phyloP scores from a whole-genome alignment of 2,113 vertebrate genomes.

The Indicator maculatus region DNA sequence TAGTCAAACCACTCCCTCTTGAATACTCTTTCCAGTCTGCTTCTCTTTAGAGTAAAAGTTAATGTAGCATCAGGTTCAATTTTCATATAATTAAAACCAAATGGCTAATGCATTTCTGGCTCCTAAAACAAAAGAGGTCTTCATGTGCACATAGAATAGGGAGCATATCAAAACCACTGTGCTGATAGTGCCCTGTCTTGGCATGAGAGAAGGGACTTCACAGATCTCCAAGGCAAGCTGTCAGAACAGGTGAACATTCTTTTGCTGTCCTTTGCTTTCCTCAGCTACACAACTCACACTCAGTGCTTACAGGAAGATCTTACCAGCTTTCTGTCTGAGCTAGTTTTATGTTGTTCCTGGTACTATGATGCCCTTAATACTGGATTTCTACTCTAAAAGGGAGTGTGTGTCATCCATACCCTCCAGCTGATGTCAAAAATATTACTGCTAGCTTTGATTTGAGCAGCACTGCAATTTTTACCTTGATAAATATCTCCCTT shows the following conservation, averaged over 20 bases:
- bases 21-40: neutral
- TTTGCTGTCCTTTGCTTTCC: neutral
- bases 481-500: neutral
- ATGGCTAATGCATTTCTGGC: neutral
- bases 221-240: neutral
- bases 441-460: neutral
- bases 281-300: neutral
- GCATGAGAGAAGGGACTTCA: neutral
- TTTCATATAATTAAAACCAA: constrained; percentile 26
- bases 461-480: neutral
- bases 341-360: neutral
- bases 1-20: neutral
- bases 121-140: neutral
- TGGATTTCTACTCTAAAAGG: neutral
- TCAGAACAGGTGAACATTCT: neutral
- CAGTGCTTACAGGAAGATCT: neutral
- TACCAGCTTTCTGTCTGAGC: neutral
- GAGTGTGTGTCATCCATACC: neutral
- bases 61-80: neutral
- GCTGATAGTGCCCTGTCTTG: neutral
- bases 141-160: neutral
- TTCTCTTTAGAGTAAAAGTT: neutral
- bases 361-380: neutral
- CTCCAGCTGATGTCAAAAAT: neutral
- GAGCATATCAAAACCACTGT: neutral